Evolutionary conservation across 53 echinoderm and acorn worm genomes (phyloP), one percentile per base, ranked within the genome.

Genomic region (Zoroaster sp.): DNA sequence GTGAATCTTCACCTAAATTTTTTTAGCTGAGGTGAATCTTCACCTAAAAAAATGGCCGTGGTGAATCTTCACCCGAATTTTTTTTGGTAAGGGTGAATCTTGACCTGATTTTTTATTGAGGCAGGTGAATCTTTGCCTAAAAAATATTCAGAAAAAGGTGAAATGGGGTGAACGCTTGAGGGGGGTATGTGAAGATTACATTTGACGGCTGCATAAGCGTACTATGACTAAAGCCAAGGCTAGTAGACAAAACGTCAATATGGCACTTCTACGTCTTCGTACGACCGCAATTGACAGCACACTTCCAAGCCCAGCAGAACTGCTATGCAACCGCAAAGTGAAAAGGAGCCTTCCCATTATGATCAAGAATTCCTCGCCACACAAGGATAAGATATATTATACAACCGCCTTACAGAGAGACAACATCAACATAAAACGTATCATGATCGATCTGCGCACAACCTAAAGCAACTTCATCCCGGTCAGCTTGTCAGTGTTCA

Each of bases 281-380:
- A 72, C 91, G 66, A 94, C 91, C 0, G 78, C 83, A n/a, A 73
- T 94, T 37, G 85, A 91, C 72, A 88, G 75, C 42, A 73, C 55
- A 54, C 46, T 91, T n/a, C 88, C 91, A 7, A 81, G 74, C 43
- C 91, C 94, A 32, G 88, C 91, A 5, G 77, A 94, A 88, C 66
- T 94, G 21, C 78, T 94, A 0, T 40, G 32, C 45, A 42, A 53
- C 28, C 35, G 73, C 3, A 83, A 54, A 54, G 12, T 77, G 10
- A 75, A 71, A 33, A 67, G 78, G 15, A 89, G 86, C 63, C 34
- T 86, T 20, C 86, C 89, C 32, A 21, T 77, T 2, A 28, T n/a
- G 54, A 76, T 89, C 10, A 35, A 73, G 55, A 88, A 80, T 47
- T 11, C 46, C 1, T 33, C 14, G 21, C 52, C 66, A 35, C n/a